These are phyloP conservation scores for Hemicrepidius hirtus DNA, from an alignment of 2,888 invertebrate genomes.

Conservation along the genomic window DNA sequence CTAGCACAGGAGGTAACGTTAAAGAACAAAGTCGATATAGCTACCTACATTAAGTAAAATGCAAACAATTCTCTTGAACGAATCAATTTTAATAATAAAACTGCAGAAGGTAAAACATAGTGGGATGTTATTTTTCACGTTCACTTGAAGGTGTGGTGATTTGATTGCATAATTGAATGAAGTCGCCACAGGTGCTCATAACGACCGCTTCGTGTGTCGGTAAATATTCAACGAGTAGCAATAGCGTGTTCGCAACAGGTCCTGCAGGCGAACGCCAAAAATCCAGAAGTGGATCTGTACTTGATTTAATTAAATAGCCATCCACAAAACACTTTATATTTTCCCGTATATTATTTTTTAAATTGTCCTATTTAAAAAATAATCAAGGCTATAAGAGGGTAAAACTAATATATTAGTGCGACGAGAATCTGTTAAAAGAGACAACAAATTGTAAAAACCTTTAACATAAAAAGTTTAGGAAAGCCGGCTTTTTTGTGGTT, in stretches of 20 bases:
- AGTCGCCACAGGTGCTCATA: conserved; percentile 39
- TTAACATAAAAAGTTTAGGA: too few relatives aligned
- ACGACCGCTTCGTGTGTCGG: conserved; percentile 41
- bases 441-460: too few relatives aligned
- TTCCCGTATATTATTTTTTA: not conserved
- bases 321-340: not conserved
- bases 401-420: too few relatives aligned
- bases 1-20: not conserved
- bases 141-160: conserved; percentile 35
- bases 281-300: conserved; percentile 10
- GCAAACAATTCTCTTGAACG: conserved; percentile 3
- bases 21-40: conserved; percentile 6
- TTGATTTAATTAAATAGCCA: not conserved
- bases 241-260: conserved; percentile 44
- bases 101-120: conserved; percentile 6
- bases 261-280: conserved; percentile 38
- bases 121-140: conserved; percentile 9
- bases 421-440: too few relatives aligned
- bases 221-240: conserved; percentile 44
- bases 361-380: too few relatives aligned
- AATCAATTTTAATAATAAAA: conserved; percentile 24
- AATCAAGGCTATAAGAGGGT: too few relatives aligned
- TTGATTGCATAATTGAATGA: conserved; percentile 44
- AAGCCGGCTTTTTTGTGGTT: too few relatives aligned
- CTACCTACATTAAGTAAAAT: not conserved